Evolutionary conservation across 2,888 invertebrate species (phyloP), one percentile per base, ranked within the genome.

Genomic region (Nebria salina): DNA sequence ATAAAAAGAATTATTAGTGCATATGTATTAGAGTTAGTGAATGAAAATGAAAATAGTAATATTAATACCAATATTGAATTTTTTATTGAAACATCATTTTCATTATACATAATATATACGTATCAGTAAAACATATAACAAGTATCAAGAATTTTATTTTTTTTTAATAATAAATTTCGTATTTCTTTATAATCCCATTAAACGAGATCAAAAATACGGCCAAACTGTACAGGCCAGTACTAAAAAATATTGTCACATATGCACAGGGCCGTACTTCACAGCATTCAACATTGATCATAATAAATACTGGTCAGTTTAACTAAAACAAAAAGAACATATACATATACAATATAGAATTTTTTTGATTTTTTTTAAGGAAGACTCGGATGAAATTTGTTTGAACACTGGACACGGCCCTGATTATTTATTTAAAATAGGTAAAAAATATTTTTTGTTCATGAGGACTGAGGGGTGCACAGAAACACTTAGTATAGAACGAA

Each of bases 81-180:
- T 87, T 88, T 87, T 88, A 87, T 88, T 88, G 86, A 88, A 88
- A 88, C 87, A 87, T 86, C 84, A 86, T 86, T 84, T 85, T 82
- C 81, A 87, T 87, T 87, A 87, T 88, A 88, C 88, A 88, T 34
- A 34, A 34, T 34, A 34, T 86, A 87, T 88, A 87, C 85, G 87
- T 87, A 87, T 86, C 86, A 86, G 81, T 87, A 88, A 88, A 87
- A 88, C 87, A 87, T 86, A 85, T 85, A 86, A 87, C 84, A 86
- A 87, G 86, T 86, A 86, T 85, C 81, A 81, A 68, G 75, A 81
- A 72, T 81, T 70, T 66, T 81, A 75, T 54, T 11, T 54, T 0
- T 20, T 54, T 54, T 11, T 54, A 54, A 54, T 54, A 54, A 54
- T 54, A 54, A 54, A 2, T 54, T 68, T 81, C 70, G 81, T 34